phyloP scores from a whole-genome alignment of 2,797 vertebrate species.

The Sitta carolinensis region DNA sequence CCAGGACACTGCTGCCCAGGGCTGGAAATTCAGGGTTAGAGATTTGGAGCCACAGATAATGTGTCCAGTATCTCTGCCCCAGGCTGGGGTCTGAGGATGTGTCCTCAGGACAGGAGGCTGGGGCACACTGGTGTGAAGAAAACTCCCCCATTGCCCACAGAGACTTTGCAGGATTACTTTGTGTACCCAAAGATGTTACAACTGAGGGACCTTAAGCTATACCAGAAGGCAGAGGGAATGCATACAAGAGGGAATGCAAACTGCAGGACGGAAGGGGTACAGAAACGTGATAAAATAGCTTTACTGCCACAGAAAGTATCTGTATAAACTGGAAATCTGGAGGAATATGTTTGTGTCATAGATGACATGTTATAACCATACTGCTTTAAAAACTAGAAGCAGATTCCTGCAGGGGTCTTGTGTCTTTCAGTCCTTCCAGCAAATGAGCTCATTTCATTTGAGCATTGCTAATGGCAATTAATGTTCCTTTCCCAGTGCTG shows the following conservation, averaged over 20 bases:
- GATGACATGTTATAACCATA: not conserved
- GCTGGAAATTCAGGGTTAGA: not conserved
- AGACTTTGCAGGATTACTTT: not conserved
- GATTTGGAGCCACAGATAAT: not conserved
- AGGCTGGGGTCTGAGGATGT: not conserved
- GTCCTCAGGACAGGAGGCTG: not conserved
- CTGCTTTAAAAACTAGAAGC: not conserved
- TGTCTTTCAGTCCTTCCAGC: not conserved
- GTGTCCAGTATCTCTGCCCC: rapidly evolving
- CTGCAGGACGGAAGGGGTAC: not conserved
- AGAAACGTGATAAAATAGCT: not conserved
- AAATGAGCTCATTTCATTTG: not conserved
- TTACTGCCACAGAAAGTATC: not conserved
- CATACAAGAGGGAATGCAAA: not conserved
- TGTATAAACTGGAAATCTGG: not conserved
- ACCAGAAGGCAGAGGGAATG: not conserved
- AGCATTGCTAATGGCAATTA: not conserved
- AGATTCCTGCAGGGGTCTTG: not conserved
- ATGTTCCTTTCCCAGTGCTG: not conserved
- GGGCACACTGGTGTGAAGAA: not conserved
- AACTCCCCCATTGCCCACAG: not conserved
- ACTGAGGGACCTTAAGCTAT: not conserved
- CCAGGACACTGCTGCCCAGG: not conserved
- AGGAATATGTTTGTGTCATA: not conserved
- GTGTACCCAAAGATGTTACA: not conserved